A percentile compares a stretch with the other conserved stretches of the same genome.
Conservation (phyloP, 2,113 vertebrate species). For the Oxygymnocypris stewartii region DNA sequence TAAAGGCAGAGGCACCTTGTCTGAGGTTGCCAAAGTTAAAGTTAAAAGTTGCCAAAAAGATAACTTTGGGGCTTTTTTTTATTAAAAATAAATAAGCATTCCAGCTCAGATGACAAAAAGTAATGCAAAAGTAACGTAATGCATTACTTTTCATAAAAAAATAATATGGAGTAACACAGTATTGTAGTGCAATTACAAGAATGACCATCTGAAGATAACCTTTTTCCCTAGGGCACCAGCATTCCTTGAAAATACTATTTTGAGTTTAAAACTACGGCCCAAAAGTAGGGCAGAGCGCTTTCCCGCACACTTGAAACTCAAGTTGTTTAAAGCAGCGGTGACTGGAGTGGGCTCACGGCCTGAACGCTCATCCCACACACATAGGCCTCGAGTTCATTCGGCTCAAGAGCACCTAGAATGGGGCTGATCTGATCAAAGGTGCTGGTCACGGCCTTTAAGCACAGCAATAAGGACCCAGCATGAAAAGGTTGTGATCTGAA, state of each 20-base stretch:
- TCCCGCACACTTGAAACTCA: conserved; percentile 69
- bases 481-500: conserved; percentile 83
- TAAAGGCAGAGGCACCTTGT: too few relatives aligned
- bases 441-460: conserved; percentile 81
- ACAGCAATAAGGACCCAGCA: conserved; percentile 72
- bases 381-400: conserved; percentile 64
- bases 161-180: not conserved
- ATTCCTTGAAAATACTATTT: conserved; percentile 46
- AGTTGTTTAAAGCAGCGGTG: conserved; percentile 72
- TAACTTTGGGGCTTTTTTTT: too few relatives aligned
- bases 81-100: too few relatives aligned
- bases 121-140: too few relatives aligned
- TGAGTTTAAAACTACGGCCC: conserved; percentile 57
- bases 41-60: too few relatives aligned
- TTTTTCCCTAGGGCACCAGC: not conserved
- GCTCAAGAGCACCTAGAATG: conserved; percentile 59
- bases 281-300: conserved; percentile 42
- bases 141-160: too few relatives aligned
- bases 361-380: conserved; percentile 62
- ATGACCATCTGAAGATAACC: not conserved
- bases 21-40: too few relatives aligned
- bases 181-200: not conserved
- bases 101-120: too few relatives aligned
- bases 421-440: conserved; percentile 82
- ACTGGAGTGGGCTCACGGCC: conserved; percentile 70